These are phyloP conservation scores for Iguana delicatissima DNA, from an alignment of 2,797 vertebrate genomes.

Conservation along the genomic window DNA sequence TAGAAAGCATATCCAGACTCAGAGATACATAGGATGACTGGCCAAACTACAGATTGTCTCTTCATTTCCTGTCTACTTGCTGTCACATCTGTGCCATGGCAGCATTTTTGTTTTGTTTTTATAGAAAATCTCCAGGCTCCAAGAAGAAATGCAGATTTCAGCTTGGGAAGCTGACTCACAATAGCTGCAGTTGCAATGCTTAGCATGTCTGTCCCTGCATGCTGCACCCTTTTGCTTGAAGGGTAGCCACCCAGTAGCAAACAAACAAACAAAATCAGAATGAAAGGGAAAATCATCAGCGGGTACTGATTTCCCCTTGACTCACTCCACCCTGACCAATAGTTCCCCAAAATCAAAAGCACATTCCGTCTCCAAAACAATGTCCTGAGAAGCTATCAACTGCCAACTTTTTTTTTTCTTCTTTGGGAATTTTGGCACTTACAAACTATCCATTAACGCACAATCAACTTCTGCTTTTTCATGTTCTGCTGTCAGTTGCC, in stretches of 20 bases:
- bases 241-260: slow-evolving; percentile 67
- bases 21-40: not conserved
- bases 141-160: slow-evolving; percentile 31
- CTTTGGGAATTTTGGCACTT: slow-evolving; percentile 48
- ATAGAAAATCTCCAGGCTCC: not conserved
- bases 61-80: not conserved
- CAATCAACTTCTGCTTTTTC: not conserved
- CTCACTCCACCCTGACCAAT: not conserved
- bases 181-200: slow-evolving; percentile 37
- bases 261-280: slow-evolving; percentile 34
- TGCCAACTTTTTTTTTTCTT: rapidly evolving
- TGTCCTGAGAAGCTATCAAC: slow-evolving; percentile 5
- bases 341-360: slow-evolving; percentile 45
- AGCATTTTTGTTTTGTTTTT: not conserved
- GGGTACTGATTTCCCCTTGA: slow-evolving; percentile 56
- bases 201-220: slow-evolving; percentile 56
- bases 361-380: slow-evolving; percentile 43
- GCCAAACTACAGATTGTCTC: not conserved
- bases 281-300: slow-evolving; percentile 51
- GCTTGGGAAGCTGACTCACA: slow-evolving; percentile 44
- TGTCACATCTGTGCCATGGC: not conserved
- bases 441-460: not conserved
- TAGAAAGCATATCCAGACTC: not conserved
- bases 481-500: slow-evolving; percentile 21
- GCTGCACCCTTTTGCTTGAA: slow-evolving; percentile 62